Conservation (phyloP, 2,797 vertebrate species). For the Cyclopterus lumpus region DNA sequence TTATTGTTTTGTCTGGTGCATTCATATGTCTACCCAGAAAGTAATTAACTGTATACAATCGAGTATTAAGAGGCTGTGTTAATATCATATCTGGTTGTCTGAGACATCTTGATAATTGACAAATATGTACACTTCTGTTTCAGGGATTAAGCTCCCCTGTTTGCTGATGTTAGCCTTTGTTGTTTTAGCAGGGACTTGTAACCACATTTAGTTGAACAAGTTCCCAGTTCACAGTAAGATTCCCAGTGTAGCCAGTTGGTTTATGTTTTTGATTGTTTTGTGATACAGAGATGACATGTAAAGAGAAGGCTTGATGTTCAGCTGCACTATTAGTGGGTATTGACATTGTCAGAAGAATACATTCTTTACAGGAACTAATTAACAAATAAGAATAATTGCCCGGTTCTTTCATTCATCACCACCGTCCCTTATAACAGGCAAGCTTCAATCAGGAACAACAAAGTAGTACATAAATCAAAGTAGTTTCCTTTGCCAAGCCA, state of each 20-base stretch:
- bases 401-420: conserved; percentile 77
- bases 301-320: conserved; percentile 53
- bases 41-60: neutral
- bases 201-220: conserved; percentile 25
- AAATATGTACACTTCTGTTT: conserved; percentile 16
- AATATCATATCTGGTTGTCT: neutral
- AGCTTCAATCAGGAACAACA: conserved; percentile 84
- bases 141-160: conserved; percentile 17
- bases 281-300: conserved; percentile 53
- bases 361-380: conserved; percentile 82
- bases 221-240: neutral
- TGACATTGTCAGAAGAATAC: conserved; percentile 66
- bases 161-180: conserved; percentile 26
- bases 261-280: conserved; percentile 61
- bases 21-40: neutral
- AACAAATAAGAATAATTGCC: conserved; percentile 83
- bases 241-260: conserved; percentile 34
- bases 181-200: conserved; percentile 25
- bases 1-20: neutral
- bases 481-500: conserved; percentile 84
- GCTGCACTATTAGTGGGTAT: conserved; percentile 53
- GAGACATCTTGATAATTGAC: conserved; percentile 5
- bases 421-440: conserved; percentile 78
- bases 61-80: neutral
- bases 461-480: conserved; percentile 88